These are phyloP conservation scores for Steromphala cineraria DNA, from an alignment of 2,888 invertebrate genomes.

Conservation along the genomic window DNA sequence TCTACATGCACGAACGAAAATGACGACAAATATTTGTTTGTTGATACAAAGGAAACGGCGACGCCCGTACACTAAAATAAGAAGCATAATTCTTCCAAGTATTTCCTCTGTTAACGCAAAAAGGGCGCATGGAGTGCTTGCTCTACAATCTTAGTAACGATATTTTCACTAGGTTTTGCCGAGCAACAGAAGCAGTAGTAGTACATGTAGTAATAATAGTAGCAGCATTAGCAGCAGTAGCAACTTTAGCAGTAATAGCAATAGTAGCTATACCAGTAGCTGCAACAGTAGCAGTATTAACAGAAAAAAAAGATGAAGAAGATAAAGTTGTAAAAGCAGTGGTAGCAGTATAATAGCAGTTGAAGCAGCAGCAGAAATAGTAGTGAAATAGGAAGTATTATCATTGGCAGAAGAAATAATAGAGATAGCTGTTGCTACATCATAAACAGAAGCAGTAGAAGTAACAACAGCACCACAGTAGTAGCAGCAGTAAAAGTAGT, in stretches of 20 bases:
- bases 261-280: background rate
- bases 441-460: slow-evolving; percentile 16
- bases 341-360: background rate
- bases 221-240: background rate
- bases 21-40: no score
- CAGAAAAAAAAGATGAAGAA: no score
- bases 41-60: no score
- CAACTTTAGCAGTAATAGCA: background rate
- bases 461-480: slow-evolving; percentile 18
- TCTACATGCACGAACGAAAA: no score
- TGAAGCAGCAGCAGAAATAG: background rate
- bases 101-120: no score
- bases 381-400: background rate
- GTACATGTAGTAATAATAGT: no score
- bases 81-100: no score
- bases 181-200: no score
- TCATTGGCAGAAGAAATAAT: background rate
- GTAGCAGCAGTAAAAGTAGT: background rate
- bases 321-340: background rate
- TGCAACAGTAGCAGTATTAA: background rate
- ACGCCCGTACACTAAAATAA: no score
- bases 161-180: no score
- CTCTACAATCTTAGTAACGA: no score
- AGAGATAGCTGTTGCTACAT: slow-evolving; percentile 12
- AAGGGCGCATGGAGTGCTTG: no score